Conservation (phyloP, 2,797 vertebrate species). For the Eleutherodactylus coqui region DNA sequence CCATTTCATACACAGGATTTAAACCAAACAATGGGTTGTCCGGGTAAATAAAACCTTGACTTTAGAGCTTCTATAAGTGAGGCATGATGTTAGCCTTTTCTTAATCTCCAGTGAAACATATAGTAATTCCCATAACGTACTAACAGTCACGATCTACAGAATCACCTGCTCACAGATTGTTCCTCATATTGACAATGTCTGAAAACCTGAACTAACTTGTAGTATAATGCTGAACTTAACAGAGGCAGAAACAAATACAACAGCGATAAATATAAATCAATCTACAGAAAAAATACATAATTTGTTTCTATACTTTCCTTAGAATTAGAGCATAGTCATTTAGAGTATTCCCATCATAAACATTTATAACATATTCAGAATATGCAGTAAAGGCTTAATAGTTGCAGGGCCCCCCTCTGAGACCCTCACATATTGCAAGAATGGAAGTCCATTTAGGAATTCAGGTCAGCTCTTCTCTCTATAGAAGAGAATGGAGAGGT, state of each 20-base stretch:
- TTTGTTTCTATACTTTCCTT: no score
- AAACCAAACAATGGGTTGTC: constrained; percentile 52
- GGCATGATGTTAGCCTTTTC: constrained; percentile 36
- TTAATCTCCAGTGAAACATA: constrained; percentile 48
- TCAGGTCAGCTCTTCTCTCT: neutral
- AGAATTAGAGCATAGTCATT: no score
- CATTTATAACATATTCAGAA: no score
- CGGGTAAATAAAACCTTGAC: constrained; percentile 50
- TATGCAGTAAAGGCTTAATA: no score
- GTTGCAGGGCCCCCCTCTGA: no score
- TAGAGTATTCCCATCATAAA: no score
- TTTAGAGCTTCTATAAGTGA: constrained; percentile 40
- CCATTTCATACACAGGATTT: constrained; percentile 36
- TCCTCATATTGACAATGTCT: neutral
- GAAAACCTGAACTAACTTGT: neutral
- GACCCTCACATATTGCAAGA: neutral
- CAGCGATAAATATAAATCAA: no score
- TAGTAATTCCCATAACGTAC: constrained; percentile 24
- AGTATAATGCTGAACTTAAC: neutral
- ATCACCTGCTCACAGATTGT: neutral
- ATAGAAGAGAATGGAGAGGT: neutral
- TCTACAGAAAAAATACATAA: no score
- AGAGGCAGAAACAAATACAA: no score
- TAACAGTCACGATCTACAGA: constrained; percentile 8
- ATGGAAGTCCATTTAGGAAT: neutral